Evolutionary conservation across 2,113 vertebrate species (phyloP), one percentile per base, ranked within the genome.

Genomic region (Nymphicus hollandicus): DNA sequence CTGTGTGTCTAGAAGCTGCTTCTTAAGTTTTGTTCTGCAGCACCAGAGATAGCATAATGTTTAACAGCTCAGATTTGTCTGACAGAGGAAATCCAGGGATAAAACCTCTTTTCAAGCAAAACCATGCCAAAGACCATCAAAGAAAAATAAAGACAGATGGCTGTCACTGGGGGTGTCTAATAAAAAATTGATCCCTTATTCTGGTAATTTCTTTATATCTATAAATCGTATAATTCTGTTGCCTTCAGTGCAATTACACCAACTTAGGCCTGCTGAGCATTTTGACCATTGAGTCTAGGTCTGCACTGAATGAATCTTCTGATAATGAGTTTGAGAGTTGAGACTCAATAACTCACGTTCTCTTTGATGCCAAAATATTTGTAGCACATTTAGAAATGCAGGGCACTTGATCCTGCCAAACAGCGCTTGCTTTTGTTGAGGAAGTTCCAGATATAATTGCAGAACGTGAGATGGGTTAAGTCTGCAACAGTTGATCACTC

Each of bases 61-160:
- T 65, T 63, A 52, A 58, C n/a, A 28, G 78, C 78, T 85, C 77
- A 89, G 9, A 20, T 95, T 94, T 93, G 79, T 76, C 61, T 93
- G 96, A 94, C 76, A 91, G 86, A 92, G 58, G 66, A 94, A 96
- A 96, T 44, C 44, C 70, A 89, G 91, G 82, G 74, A 72, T 47
- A 64, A 70, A 61, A 33, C 68, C 52, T 69, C 68, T 55, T 81
- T 92, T 91, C 61, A 70, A 71, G 79, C 53, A 86, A 91, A 85
- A 60, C 39, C 83, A 16, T 82, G 29, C 44, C 4, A 7, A 94
- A 96, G 78, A 79, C n/a, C 11, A 41, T 73, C 61, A 27, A 84
- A 81, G 43, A 27, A 70, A 89, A 71, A 70, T n/a, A 61, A 52
- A 86, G 46, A 65, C n/a, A n/a, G 58, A n/a, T 79, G 66, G 31